Base-by-base conservation (phyloP, 2,113 vertebrate genomes). In the Platichthys stellatus region DNA sequence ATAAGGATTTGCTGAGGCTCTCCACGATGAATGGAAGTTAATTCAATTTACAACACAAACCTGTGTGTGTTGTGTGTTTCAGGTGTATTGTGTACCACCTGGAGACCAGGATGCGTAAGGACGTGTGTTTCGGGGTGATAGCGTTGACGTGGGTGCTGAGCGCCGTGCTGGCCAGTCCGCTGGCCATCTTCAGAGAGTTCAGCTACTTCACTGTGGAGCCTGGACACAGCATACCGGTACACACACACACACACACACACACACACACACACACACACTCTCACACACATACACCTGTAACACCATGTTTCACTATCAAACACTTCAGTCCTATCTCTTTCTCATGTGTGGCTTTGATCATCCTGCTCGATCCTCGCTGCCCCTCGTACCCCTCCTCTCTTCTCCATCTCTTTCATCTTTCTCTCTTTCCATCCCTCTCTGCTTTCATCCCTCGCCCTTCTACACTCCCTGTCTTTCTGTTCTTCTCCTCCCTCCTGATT, bases 181-280 rank as follows among this genome's bases (percentile, higher is more conserved):
- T 98, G 76, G 97, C 97, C 73, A 98, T 99, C 86, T 99, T 98
- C 89, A 96, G 97, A 4, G 97, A 99, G 72, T 97, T 98, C 61
- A 96, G 94, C 0, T 89, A 95, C 45, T 95, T 99, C 65, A 94
- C 96, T 11, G 91, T 98, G 23, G 94, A 95, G 61, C 95, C 95
- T 0, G 96, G 97, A 75, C 95, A 95, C 87, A 94, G 93, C 70
- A 97, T 98, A 13, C 95, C 96, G 82, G 93, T 90, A 51, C 54
- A 62, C 2, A 65, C 57, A 76, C 56, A 56, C 67, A 54, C 67
- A 63, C 61, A 31, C 28, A 38, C 38, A n/a, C 31, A 45, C 64
- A 54, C 78, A 60, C 40, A 13, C 63, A 64, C 65, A 63, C 38
- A 47, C 53, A 31, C 57, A 57, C 63, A 64, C 65, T 28, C 61